These are phyloP conservation scores for Synanceia verrucosa DNA, from an alignment of 2,797 vertebrate genomes.

Conservation along the genomic window DNA sequence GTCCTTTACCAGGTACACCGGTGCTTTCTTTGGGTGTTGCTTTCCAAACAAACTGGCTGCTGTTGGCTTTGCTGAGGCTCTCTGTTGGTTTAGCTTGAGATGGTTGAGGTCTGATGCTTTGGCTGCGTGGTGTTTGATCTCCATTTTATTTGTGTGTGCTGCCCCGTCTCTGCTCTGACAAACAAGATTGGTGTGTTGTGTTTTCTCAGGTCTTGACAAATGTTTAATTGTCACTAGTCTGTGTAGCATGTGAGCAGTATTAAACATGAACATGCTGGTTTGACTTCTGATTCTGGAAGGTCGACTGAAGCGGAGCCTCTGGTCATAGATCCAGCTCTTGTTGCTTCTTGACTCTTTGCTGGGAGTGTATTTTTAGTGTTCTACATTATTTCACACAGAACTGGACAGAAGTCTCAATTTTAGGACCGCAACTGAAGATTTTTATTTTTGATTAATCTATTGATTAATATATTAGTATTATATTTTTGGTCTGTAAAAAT, in stretches of 20 bases:
- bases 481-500: too few relatives aligned
- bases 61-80: conserved; percentile 42
- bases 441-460: too few relatives aligned
- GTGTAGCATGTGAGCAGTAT: conserved; percentile 41
- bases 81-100: conserved; percentile 38
- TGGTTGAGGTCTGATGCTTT: conserved; percentile 44
- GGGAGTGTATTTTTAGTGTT: conserved; percentile 33
- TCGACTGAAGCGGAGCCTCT: neutral
- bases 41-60: conserved; percentile 53
- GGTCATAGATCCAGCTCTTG: neutral
- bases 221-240: neutral
- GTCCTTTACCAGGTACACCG: conserved; percentile 73
- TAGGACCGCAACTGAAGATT: too few relatives aligned
- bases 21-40: conserved; percentile 61
- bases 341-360: conserved; percentile 26
- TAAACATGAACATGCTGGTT: neutral
- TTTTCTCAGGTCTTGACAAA: conserved; percentile 21
- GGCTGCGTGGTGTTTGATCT: conserved; percentile 55
- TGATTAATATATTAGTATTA: too few relatives aligned
- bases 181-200: neutral
- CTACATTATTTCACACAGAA: neutral
- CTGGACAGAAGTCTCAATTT: too few relatives aligned
- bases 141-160: conserved; percentile 37
- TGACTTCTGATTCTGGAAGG: too few relatives aligned
- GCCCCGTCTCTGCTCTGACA: conserved; percentile 26